These are phyloP conservation scores for Thamnophis sirtalis DNA, from an alignment of 2,113 vertebrate genomes.

Conservation along the genomic window DNA sequence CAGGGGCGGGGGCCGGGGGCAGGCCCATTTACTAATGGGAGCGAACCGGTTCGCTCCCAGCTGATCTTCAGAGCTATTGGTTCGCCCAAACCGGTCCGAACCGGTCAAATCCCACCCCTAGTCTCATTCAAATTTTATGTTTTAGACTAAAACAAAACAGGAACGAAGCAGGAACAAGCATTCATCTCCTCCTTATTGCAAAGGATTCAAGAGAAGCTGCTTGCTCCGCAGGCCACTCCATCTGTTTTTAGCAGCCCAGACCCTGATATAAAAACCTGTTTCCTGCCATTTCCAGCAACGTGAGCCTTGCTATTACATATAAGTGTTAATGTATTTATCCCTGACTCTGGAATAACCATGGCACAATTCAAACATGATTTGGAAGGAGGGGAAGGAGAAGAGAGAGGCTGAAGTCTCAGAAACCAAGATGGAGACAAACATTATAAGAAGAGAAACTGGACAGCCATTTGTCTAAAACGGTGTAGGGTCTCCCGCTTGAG, in stretches of 20 bases:
- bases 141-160: background rate
- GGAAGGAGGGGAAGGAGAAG: too few relatives aligned
- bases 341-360: background rate
- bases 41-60: too few relatives aligned
- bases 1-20: too few relatives aligned
- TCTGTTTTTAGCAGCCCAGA: too few relatives aligned
- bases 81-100: too few relatives aligned
- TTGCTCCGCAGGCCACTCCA: background rate
- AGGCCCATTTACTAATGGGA: too few relatives aligned
- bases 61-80: too few relatives aligned
- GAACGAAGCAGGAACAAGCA: background rate
- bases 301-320: background rate
- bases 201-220: background rate
- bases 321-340: background rate
- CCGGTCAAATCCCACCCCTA: too few relatives aligned
- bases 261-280: background rate
- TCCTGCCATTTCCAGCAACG: background rate
- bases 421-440: background rate
- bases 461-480: background rate
- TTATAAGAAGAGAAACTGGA: background rate
- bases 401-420: background rate
- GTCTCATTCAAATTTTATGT: background rate
- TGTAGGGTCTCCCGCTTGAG: background rate
- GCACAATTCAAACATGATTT: background rate
- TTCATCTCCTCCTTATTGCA: background rate